These are phyloP conservation scores for Adelognathus sp. DNA, from an alignment of 2,888 invertebrate genomes.

Conservation along the genomic window DNA sequence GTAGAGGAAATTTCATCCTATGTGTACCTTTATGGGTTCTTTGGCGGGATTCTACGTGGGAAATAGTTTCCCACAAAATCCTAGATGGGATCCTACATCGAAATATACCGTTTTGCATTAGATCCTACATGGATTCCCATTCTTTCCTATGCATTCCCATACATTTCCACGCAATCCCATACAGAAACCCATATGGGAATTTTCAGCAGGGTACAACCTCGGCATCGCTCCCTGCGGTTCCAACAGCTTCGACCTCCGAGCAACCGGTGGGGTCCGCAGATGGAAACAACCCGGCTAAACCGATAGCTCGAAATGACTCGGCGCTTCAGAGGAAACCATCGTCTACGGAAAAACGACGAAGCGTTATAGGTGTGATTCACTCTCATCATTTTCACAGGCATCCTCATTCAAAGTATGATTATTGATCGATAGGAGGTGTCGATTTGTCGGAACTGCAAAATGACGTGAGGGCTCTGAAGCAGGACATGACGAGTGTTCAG, in stretches of 20 bases:
- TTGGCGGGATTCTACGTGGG: no score
- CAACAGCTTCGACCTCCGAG: background rate
- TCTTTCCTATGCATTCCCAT: no score
- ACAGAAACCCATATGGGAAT: no score
- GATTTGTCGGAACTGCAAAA: conserved; percentile 61
- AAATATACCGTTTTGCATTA: no score
- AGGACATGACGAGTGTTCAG: conserved; percentile 58
- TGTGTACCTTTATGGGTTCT: no score
- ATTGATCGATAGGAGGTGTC: conserved; percentile 39
- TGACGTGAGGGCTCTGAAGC: conserved; percentile 59
- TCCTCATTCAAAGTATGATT: background rate
- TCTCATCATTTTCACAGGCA: background rate
- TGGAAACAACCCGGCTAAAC: background rate
- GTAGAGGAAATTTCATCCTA: no score
- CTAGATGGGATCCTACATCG: no score
- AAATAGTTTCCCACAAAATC: no score
- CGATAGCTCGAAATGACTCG: background rate
- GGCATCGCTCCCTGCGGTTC: background rate
- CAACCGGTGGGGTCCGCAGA: background rate
- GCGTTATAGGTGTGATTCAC: conserved; percentile 44
- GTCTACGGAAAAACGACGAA: conserved; percentile 22
- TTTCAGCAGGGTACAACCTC: no score
- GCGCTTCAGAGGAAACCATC: conserved; percentile 16
- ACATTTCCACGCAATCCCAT: no score
- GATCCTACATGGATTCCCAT: no score